These are phyloP conservation scores for Cyanoderma ruficeps DNA, from an alignment of 2,113 vertebrate genomes.

Conservation along the genomic window DNA sequence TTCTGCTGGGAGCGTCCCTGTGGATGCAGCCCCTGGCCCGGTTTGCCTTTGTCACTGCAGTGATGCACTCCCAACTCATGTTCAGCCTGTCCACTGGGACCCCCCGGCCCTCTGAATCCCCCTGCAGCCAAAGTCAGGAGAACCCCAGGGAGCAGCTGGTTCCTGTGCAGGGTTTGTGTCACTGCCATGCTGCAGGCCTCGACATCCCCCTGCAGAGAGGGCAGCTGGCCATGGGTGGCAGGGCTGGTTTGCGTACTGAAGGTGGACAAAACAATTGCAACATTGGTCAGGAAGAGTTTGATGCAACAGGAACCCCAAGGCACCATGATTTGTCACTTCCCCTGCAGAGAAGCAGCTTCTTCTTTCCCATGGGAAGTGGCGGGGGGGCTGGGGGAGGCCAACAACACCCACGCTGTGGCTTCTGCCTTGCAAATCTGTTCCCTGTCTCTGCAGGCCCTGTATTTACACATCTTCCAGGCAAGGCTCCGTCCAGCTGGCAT, in stretches of 20 bases:
- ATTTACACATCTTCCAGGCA: neutral
- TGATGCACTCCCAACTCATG: rapidly evolving
- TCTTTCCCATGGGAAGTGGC: neutral
- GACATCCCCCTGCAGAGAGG: neutral
- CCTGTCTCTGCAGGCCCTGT: neutral
- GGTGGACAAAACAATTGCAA: neutral
- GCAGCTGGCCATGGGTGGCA: neutral
- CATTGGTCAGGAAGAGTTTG: neutral
- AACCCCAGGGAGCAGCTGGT: neutral
- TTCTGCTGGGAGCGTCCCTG: neutral
- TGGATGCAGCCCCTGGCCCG: neutral
- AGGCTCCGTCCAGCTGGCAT: neutral
- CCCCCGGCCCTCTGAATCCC: neutral
- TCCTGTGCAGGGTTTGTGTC: neutral
- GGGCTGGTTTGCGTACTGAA: neutral
- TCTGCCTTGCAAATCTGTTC: neutral
- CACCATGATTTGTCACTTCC: rapidly evolving
- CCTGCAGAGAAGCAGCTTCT: neutral
- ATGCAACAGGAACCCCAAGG: neutral
- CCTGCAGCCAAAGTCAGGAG: neutral
- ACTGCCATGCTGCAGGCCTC: neutral
- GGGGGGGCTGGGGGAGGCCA: neutral
- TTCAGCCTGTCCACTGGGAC: neutral
- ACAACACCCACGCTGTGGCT: rapidly evolving
- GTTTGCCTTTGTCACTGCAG: neutral